These are phyloP conservation scores for Polyergus mexicanus DNA, from an alignment of 1,140 invertebrate genomes.

Conservation along the genomic window DNA sequence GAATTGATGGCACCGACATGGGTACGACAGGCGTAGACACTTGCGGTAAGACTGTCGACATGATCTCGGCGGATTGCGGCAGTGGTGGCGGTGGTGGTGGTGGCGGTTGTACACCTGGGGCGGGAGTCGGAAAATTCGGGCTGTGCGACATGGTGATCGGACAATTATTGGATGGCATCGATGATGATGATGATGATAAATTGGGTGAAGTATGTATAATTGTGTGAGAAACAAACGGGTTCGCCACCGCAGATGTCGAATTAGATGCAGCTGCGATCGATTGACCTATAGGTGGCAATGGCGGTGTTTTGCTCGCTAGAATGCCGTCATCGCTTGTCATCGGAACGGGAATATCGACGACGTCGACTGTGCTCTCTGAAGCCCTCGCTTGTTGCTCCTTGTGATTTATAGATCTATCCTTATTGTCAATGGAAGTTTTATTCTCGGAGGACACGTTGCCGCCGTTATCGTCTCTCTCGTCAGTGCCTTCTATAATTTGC, in stretches of 20 bases:
- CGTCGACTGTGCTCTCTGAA: constrained; percentile 85
- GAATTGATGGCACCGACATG: constrained; percentile 67
- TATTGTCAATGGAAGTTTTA: constrained; percentile 69
- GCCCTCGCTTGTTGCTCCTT: constrained; percentile 47
- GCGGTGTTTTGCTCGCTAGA: constrained; percentile 79
- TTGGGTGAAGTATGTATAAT: constrained; percentile 66
- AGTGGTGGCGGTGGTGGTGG: constrained; percentile 68
- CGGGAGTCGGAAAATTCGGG: constrained; percentile 57
- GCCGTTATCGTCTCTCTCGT: constrained; percentile 82
- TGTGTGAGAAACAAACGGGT: constrained; percentile 30
- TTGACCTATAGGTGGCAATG: constrained; percentile 74
- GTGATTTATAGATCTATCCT: constrained; percentile 76
- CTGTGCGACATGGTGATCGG: constrained; percentile 59
- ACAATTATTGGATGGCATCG: constrained; percentile 59
- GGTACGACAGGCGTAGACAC: constrained; percentile 76
- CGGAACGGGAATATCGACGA: constrained; percentile 89
- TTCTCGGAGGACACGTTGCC: constrained; percentile 68
- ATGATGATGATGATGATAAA: constrained; percentile 12
- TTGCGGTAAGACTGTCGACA: constrained; percentile 71
- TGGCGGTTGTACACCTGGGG: constrained; percentile 58
- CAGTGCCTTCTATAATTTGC: constrained; percentile 83
- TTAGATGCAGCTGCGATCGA: constrained; percentile 47
- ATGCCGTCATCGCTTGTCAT: constrained; percentile 66
- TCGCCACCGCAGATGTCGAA: constrained; percentile 2
- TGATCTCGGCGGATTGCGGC: constrained; percentile 59